Percentiles rank a stretch among this genome's conserved stretches.
Conservation (phyloP, 2,113 vertebrate genomes). For the Misgurnus anguillicaudatus region DNA sequence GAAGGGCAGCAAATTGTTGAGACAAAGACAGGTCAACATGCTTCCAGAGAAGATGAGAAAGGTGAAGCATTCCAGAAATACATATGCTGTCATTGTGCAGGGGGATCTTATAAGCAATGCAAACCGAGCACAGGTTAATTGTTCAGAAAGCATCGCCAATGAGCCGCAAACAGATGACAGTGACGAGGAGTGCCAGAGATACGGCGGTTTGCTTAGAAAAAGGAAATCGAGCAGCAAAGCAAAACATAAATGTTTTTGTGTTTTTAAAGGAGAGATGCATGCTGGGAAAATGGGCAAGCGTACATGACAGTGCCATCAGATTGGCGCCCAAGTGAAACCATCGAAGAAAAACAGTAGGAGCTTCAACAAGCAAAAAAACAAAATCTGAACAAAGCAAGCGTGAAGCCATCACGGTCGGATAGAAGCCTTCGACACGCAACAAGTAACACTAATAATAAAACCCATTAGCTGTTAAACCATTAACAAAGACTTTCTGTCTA, state of each 20-base stretch:
- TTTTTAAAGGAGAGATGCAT: conserved; percentile 18
- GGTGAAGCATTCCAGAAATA: conserved; percentile 54
- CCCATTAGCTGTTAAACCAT: no score
- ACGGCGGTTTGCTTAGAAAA: conserved; percentile 57
- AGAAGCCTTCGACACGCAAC: neutral
- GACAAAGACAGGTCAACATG: conserved; percentile 77
- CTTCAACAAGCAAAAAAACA: neutral
- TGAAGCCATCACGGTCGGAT: neutral
- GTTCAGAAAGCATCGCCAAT: conserved; percentile 12
- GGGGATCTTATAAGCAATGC: conserved; percentile 36
- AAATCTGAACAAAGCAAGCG: neutral
- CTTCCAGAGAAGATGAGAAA: conserved; percentile 73
- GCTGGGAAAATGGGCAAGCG: conserved; percentile 8
- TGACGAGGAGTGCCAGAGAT: conserved; percentile 78
- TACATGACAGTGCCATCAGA: conserved; percentile 18
- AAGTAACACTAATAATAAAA: neutral
- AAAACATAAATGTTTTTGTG: neutral
- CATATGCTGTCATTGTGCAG: conserved; percentile 77
- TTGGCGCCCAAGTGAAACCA: neutral
- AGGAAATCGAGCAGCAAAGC: conserved; percentile 49
- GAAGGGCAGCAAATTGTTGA: conserved; percentile 61
- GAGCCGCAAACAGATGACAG: conserved; percentile 83
- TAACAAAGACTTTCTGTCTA: neutral
- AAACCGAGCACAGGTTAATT: conserved; percentile 62
- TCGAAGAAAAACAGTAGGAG: no score